Evolutionary conservation across 37 sponge, comb jelly and placozoan genomes (phyloP).

Genomic region (Chondrosia reniformis): DNA sequence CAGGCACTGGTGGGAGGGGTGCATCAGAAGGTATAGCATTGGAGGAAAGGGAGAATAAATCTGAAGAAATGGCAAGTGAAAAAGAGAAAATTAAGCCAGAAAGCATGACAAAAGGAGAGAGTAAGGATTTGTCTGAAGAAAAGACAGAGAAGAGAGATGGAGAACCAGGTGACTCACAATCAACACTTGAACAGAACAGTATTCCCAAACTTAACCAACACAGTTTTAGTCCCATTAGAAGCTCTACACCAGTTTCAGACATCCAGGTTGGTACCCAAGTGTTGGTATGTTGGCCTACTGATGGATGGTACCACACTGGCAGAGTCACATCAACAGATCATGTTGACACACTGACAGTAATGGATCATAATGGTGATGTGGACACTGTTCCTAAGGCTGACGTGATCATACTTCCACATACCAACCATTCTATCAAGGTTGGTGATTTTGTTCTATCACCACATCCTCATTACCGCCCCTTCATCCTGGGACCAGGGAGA

Average conservation of each 20-base stretch:
- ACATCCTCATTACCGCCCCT: conserved; percentile 38
- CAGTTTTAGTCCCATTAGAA: neutral
- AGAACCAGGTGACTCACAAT: neutral
- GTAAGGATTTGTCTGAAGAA: neutral
- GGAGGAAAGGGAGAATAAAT: neutral
- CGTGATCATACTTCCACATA: conserved; percentile 24
- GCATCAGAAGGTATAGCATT: no score
- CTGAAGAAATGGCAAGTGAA: neutral
- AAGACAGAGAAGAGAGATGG: neutral
- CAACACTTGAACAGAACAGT: neutral
- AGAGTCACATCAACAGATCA: neutral
- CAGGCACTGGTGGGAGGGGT: neutral
- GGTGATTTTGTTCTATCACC: no score
- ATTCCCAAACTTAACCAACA: no score
- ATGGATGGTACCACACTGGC: conserved; percentile 61
- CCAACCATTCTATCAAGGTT: conserved; percentile 42
- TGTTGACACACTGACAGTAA: neutral
- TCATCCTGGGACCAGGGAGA: conserved; percentile 55
- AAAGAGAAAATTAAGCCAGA: neutral
- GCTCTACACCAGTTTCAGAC: neutral
- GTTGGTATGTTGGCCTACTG: conserved; percentile 59
- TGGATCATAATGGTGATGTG: neutral
- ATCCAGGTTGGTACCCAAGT: conserved; percentile 1
- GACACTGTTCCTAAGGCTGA: neutral
- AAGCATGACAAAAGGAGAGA: neutral